Percentiles rank a stretch among this genome's conserved stretches.
Evolutionary conservation across 2,113 vertebrate genomes (phyloP).

Genomic region (Heterotilapia buettikoferi): DNA sequence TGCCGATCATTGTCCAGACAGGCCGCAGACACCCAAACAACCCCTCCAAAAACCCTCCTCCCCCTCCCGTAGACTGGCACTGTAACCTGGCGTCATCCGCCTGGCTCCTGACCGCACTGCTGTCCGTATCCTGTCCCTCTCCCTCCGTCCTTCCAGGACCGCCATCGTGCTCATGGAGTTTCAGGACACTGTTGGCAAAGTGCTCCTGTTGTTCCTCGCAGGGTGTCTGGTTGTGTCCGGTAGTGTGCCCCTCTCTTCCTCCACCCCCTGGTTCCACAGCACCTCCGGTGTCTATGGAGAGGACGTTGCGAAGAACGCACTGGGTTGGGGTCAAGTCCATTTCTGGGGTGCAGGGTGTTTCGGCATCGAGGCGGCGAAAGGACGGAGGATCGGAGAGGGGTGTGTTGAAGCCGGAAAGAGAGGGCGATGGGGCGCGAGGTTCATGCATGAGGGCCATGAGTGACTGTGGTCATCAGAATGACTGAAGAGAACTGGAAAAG

Average conservation of each 20-base stretch:
- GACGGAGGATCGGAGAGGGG: slow-evolving; percentile 81
- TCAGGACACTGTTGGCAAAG: slow-evolving; percentile 87
- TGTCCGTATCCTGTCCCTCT: slow-evolving; percentile 58
- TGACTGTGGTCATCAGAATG: slow-evolving; percentile 38
- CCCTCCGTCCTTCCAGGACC: slow-evolving; percentile 59
- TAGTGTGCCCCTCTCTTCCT: slow-evolving; percentile 42
- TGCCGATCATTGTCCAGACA: slow-evolving; percentile 95
- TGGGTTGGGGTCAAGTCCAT: slow-evolving; percentile 91
- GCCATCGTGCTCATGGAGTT: slow-evolving; percentile 82
- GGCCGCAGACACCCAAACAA: slow-evolving; percentile 89
- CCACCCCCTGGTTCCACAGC: slow-evolving; percentile 49
- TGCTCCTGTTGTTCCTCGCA: slow-evolving; percentile 82
- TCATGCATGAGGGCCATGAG: slow-evolving; percentile 89
- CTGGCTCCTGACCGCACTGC: slow-evolving; percentile 53
- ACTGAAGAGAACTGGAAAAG: slow-evolving; percentile 2
- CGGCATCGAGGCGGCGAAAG: slow-evolving; percentile 80
- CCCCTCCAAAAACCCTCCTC: slow-evolving; percentile 88
- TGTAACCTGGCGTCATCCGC: slow-evolving; percentile 73
- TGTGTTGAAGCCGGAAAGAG: slow-evolving; percentile 82
- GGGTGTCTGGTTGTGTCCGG: slow-evolving; percentile 73
- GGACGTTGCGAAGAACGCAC: slow-evolving; percentile 88
- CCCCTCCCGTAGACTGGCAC: slow-evolving; percentile 81
- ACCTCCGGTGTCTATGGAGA: slow-evolving; percentile 78
- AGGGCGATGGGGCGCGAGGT: slow-evolving; percentile 84
- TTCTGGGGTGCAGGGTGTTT: slow-evolving; percentile 86